Percentiles rank a stretch among this genome's conserved stretches.
Evolutionary conservation across 2,113 vertebrate species (phyloP).

Genomic region (Lophochroa leadbeateri): DNA sequence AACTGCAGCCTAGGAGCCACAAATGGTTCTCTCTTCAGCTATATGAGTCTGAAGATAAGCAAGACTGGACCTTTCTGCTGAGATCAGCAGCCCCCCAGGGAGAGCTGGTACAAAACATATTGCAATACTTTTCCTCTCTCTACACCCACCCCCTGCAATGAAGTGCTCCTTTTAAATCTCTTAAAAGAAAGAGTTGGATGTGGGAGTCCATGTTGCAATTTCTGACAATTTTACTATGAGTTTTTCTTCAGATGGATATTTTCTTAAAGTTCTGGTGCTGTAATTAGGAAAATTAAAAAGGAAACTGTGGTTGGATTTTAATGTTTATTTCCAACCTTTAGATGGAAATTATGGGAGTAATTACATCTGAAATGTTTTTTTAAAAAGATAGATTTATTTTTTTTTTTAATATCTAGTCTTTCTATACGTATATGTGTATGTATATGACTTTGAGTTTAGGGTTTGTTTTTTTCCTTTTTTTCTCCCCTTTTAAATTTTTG

Average conservation of each 20-base stretch:
- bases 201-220: not conserved
- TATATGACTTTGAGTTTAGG: not conserved
- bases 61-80: not conserved
- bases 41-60: not conserved
- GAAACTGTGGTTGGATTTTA: not conserved
- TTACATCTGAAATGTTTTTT: not conserved
- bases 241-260: not conserved
- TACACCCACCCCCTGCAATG: not conserved
- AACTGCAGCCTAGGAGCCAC: not conserved
- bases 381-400: not conserved
- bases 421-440: not conserved
- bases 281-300: not conserved
- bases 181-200: not conserved
- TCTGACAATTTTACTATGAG: not conserved
- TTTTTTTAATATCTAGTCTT: not conserved
- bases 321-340: not conserved
- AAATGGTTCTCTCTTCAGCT: not conserved
- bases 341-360: not conserved
- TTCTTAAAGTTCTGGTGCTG: not conserved
- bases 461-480: not conserved
- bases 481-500: not conserved
- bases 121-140: not conserved
- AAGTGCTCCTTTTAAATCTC: not conserved
- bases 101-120: not conserved
- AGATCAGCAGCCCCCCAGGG: not conserved